Percentiles rank a stretch among this genome's conserved stretches.
Evolutionary conservation across 2,113 vertebrate genomes (phyloP).

Genomic region (Centropus unirufus): DNA sequence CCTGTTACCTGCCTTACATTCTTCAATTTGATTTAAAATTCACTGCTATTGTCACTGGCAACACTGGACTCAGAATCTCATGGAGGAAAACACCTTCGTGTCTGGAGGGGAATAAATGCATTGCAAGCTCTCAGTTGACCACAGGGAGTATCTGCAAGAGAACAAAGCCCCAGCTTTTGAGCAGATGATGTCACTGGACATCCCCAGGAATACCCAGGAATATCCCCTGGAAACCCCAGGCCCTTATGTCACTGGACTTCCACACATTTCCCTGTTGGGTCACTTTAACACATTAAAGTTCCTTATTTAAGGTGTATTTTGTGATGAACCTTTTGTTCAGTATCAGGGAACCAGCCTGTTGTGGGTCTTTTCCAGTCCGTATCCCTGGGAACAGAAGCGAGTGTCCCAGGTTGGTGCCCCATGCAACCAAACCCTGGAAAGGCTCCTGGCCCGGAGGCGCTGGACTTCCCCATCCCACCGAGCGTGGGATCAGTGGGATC

Average conservation of each 20-base stretch:
- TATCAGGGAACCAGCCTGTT: not conserved
- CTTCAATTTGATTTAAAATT: not conserved
- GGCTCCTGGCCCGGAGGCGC: accelerated
- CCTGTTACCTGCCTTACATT: accelerated
- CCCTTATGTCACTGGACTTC: too few relatives aligned
- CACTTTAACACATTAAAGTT: too few relatives aligned
- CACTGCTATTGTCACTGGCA: accelerated
- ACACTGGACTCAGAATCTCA: not conserved
- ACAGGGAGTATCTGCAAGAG: not conserved
- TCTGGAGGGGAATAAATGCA: not conserved
- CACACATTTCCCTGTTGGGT: accelerated
- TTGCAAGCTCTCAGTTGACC: not conserved
- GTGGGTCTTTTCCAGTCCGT: accelerated
- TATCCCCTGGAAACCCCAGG: not conserved
- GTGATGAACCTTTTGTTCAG: not conserved
- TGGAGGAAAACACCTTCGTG: not conserved
- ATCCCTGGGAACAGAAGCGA: accelerated
- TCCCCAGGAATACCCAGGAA: too few relatives aligned
- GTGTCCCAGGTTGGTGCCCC: accelerated
- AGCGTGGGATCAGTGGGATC: accelerated
- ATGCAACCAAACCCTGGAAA: accelerated
- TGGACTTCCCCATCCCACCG: accelerated
- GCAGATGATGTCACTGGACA: not conserved
- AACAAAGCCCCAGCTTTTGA: accelerated
- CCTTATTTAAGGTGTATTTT: too few relatives aligned